phyloP scores from a whole-genome alignment of 2,113 vertebrate genomes.

The Ctenomys sociabilis region DNA sequence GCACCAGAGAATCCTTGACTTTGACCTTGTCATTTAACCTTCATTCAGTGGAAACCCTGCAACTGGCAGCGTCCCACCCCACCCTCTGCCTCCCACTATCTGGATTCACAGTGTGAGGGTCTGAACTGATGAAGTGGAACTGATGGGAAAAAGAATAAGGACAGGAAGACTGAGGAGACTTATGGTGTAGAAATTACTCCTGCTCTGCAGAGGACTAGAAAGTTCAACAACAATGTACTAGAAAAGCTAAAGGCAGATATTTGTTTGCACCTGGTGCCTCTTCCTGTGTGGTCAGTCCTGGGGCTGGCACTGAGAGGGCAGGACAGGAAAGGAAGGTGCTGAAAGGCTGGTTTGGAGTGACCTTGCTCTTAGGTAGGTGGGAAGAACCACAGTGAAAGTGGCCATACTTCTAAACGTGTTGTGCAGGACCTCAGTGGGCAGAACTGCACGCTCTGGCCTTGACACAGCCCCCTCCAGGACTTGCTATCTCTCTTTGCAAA shows the following conservation, averaged over 20 bases:
- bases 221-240: neutral
- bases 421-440: neutral
- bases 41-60: neutral
- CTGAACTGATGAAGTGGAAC: neutral
- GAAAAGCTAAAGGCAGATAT: neutral
- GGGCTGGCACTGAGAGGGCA: neutral
- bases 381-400: neutral
- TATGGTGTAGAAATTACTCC: neutral
- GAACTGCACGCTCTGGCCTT: neutral
- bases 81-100: accelerated
- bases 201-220: neutral
- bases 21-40: neutral
- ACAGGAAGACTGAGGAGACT: neutral
- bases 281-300: neutral
- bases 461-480: neutral
- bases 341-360: neutral
- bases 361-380: neutral
- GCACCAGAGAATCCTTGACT: neutral
- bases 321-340: neutral
- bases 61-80: neutral
- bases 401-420: neutral
- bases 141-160: neutral
- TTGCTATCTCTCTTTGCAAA: neutral
- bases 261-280: neutral
- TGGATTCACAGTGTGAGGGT: neutral